Evolutionary conservation across 2,888 invertebrate genomes (phyloP), one percentile per base, ranked within the genome.

Genomic region (Nomada ferruginata): DNA sequence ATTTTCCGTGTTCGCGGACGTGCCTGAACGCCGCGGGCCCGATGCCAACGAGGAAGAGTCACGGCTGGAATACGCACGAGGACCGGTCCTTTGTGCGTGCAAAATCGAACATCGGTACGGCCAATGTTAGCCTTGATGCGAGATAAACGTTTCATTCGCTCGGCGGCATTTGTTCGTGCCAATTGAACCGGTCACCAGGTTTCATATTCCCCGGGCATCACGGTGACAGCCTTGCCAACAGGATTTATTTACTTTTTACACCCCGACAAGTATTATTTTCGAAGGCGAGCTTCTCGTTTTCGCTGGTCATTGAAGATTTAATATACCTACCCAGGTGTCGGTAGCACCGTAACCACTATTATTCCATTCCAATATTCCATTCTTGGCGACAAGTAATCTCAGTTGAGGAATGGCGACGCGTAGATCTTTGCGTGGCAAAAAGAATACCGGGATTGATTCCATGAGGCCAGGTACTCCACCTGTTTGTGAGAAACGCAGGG

Each of bases 41-140:
- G 55, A 36, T 61, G 87, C 87, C 88, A 89, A 90, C 84, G 85
- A 89, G 89, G 89, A 90, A 90, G 79, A 85, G 76, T 70, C 85
- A 75, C 85, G 85, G 65, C 74, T 84, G 80, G 89, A 89, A 90
- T 89, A 89, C 73, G 59, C 76, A 85, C 68, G 76, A 79, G 78
- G 84, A 66, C 76, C 81, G 76, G 77, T 84, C 78, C 80, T 84
- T 71, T 74, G 69, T 66, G 80, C 77, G 76, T 84, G 84, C 82
- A 66, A 84, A 85, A 84, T 82, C 76, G 59, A 61, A 36, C 36
- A 53, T 60, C 47, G 13, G 55, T 36, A 44, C 65, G 11, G 47
- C 53, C 63, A 71, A 73, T 75, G 68, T 75, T 79, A 72, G 65
- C 65, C 26, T 63, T 47, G 50, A 71, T 57, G 77, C 82, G 50